These are phyloP conservation scores for Endotricha flammealis DNA, from an alignment of 2,888 invertebrate genomes.

Conservation along the genomic window DNA sequence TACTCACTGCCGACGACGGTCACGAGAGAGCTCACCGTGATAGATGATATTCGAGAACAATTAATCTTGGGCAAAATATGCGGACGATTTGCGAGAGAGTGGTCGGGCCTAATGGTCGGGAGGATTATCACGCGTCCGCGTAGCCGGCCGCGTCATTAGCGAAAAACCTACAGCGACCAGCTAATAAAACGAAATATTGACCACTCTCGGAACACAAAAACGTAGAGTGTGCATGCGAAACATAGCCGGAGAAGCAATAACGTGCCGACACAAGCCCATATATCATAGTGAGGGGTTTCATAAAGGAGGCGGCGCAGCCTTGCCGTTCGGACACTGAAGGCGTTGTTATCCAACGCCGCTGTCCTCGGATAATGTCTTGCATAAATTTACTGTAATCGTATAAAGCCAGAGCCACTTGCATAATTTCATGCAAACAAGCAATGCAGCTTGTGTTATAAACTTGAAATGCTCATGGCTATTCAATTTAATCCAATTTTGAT, in stretches of 20 bases:
- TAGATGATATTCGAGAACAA: slow-evolving; percentile 78
- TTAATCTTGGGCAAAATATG: slow-evolving; percentile 78
- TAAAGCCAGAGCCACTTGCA: slow-evolving; percentile 64
- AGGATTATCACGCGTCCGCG: slow-evolving; percentile 66
- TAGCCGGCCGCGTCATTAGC: slow-evolving; percentile 59
- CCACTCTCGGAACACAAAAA: slow-evolving; percentile 28
- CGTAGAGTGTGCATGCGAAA: slow-evolving; percentile 49
- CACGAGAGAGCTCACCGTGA: slow-evolving; percentile 73
- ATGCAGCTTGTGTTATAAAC: slow-evolving; percentile 33
- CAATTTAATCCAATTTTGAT: slow-evolving; percentile 4
- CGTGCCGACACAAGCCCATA: slow-evolving; percentile 60
- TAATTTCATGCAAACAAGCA: slow-evolving; percentile 58
- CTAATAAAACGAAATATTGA: slow-evolving; percentile 23
- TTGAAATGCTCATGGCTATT: neutral
- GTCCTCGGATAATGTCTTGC: slow-evolving; percentile 74
- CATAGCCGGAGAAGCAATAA: slow-evolving; percentile 59
- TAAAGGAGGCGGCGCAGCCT: slow-evolving; percentile 54
- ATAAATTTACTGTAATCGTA: slow-evolving; percentile 72
- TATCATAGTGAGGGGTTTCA: slow-evolving; percentile 67
- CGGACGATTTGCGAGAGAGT: slow-evolving; percentile 77
- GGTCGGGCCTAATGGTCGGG: slow-evolving; percentile 75
- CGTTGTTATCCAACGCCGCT: slow-evolving; percentile 71
- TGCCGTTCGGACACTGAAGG: slow-evolving; percentile 66
- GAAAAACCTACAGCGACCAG: slow-evolving; percentile 48
- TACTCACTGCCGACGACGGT: slow-evolving; percentile 70